Evolutionary conservation across 1,140 invertebrate genomes (phyloP), one percentile per base, ranked within the genome.

Genomic region (Lanistes nyassanus): DNA sequence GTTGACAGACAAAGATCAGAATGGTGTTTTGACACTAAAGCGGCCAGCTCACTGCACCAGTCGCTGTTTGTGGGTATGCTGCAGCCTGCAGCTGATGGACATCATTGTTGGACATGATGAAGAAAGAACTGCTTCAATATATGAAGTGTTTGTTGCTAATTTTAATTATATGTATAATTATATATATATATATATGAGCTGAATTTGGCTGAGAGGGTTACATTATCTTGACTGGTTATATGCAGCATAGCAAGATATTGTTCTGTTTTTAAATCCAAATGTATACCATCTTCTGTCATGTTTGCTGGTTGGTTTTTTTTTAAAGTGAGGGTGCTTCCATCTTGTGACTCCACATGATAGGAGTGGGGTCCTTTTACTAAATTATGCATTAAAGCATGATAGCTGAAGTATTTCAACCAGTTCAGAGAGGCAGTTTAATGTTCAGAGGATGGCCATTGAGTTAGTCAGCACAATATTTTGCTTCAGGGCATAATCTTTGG

Each of bases 1-100:
- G 55, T 34, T 42, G 36, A 26, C 36, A 36, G 31, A 36, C 13
- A n/a, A 58, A 4, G 70, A 72, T n/a, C 55, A 72, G 56, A 34
- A 60, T 13, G 56, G 39, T 26, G 70, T 72, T 31, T n/a, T 72
- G 55, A 19, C 36, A 23, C 47, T 58, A 6, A 55, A 37, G n/a
- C 70, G 76, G 42, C 76, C 76, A 56, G 42, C 65, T 11, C 42
- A 60, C 2, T 77, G 76, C 55, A 68, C 51, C 23, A 60, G 47
- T 26, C 68, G 76, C 39, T 69, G 64, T 53, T 77, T 56, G 55
- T 77, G 71, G 65, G 55, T 42, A 11, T 73, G 76, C 51, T 77
- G 76, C 51, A 66, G 66, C 39, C 65, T 77, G 39, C 76, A 77
- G 55, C 36, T 60, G 53, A 65, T 77, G 71, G 64, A 58, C 11